Evolutionary conservation across 2,888 invertebrate species (phyloP), one percentile per base, ranked within the genome.

Genomic region (Macrosoma leucophasiata): DNA sequence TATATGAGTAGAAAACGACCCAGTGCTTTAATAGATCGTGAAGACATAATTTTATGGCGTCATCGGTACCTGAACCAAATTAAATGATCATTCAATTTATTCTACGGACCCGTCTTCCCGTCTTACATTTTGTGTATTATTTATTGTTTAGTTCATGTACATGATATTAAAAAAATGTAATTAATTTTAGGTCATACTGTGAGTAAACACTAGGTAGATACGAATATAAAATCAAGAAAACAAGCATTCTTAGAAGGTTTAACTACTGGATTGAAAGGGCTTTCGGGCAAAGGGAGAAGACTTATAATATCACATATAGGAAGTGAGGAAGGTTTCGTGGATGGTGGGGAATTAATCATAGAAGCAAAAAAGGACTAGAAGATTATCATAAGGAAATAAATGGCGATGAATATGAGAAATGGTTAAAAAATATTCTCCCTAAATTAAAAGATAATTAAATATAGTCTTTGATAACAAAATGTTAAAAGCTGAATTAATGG

Each of bases 11-110:
- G 19, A 32, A 18, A 24, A 19, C 9, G 32, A 25, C 20, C 18
- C n/a, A 32, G 14, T 11, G 19, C 18, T 13, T 10, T 32, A 6
- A 32, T 31, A 12, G 19, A 24, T 15, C 24, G 25, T 25, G 18
- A 32, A 4, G 25, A 31, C 22, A 30, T 30, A 13, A 30, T 14
- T 17, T 8, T 22, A 14, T 23, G 24, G 24, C 30, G 30, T n/a
- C 23, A 18, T n/a, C 4, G 14, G 15, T 31, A 21, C 11, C 17
- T 31, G 3, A 22, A 31, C 13, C 7, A 4, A 14, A 21, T 30
- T 10, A 30, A 30, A 23, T n/a, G 21, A 13, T 30, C n/a, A n/a
- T n/a, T n/a, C n/a, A n/a, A n/a, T n/a, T n/a, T n/a, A n/a, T n/a
- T n/a, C n/a, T n/a, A n/a, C n/a, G n/a, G n/a, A n/a, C n/a, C n/a